Evolutionary conservation across 1,140 invertebrate genomes (phyloP), one percentile per base, ranked within the genome.

Genomic region (Leguminivora glycinivorella): DNA sequence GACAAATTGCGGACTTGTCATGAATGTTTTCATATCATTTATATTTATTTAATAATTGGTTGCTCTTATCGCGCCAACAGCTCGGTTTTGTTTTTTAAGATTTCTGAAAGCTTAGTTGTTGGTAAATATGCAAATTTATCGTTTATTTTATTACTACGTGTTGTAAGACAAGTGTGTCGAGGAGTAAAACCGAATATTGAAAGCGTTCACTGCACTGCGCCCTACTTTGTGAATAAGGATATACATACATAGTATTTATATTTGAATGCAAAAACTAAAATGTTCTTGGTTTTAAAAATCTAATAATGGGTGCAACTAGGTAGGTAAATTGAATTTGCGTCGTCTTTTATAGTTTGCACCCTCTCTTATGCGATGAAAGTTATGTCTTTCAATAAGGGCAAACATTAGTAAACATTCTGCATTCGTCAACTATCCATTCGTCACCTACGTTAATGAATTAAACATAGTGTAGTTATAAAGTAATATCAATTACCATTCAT

Each of bases 1-100:
- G 83, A 85, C 83, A 86, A 87, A 87, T 85, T 84, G 77, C 80
- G 70, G 58, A 74, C 43, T 81, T 80, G 82, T 81, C 78, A 80
- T 77, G 70, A 73, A 78, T 79, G 74, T 73, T 77, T 75, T 70
- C 67, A 76, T 76, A 78, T 75, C 71, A 78, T 84, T 84, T 76
- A 79, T 83, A 70, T 58, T 70, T 58, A 63, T 69, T 71, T 79
- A 77, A 82, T 82, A 75, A 80, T 73, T 74, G 73, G 72, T 75
- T 78, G 69, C 31, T 31, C 47, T 14, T 34, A 69, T 47, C 68
- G 38, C 68, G 47, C 17, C n/a, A 52, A 34, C 38, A 69, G 68
- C 24, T 58, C 56, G 69, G 1, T 31, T 24, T 70, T 63, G 47
- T 40, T 60, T 40, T 63, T 58, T 38, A 25, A 24, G 3, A 22